phyloP scores from a whole-genome alignment of 1,140 invertebrate species.

The Drosophila fuyamai region DNA sequence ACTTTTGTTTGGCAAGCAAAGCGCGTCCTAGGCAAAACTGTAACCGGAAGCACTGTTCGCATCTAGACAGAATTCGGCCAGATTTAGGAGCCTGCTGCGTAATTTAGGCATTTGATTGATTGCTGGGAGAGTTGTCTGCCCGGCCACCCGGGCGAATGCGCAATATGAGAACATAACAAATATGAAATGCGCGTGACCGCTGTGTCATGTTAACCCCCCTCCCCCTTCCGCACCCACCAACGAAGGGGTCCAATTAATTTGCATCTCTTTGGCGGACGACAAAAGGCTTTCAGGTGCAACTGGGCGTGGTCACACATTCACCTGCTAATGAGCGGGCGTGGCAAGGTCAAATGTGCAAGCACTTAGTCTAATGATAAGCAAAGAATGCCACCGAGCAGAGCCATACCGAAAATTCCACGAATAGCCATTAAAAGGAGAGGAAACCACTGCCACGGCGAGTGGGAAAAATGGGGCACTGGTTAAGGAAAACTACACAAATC shows the following conservation, averaged over 20 bases:
- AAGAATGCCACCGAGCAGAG: constrained; percentile 22
- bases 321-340: constrained; percentile 35
- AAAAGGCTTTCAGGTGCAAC: constrained; percentile 61
- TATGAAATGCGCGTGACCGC: constrained; percentile 60
- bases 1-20: constrained; percentile 56
- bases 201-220: constrained; percentile 10
- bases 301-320: constrained; percentile 14
- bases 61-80: constrained; percentile 2
- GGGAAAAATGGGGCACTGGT: constrained; percentile 6
- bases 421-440: constrained; percentile 3
- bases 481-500: constrained; percentile 64
- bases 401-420: constrained; percentile 19
- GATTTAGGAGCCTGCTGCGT: constrained; percentile 43
- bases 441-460: constrained; percentile 1
- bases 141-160: constrained; percentile 51
- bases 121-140: constrained; percentile 42
- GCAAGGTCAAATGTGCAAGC: constrained; percentile 46
- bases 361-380: constrained; percentile 54
- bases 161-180: constrained; percentile 71
- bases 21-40: constrained; percentile 65
- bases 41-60: constrained; percentile 56
- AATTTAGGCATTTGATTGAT: constrained; percentile 74
- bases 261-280: constrained; percentile 53
- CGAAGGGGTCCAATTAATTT: constrained; percentile 52
- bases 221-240: background rate